Base-by-base conservation (phyloP, 2,797 vertebrate species). In the Pseudochromis fuscus region DNA sequence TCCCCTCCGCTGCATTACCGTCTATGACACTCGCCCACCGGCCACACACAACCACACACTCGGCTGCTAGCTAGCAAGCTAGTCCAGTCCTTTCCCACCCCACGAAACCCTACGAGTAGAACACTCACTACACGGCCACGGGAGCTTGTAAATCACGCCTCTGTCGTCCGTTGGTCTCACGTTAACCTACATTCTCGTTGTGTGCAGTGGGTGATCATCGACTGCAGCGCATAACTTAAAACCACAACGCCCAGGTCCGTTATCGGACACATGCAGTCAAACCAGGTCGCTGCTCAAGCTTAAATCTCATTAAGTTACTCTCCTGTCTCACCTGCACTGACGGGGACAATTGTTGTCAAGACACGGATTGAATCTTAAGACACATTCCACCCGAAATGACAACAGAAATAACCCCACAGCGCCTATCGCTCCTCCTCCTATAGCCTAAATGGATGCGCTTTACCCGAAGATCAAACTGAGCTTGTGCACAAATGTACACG, bases 231-330 rank as follows among this genome's bases (percentile, higher is more conserved):
- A 31, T 33, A 77, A 72, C 80, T 81, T 73, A 51, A 68, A 67
- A 42, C 55, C 57, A 25, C 35, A 64, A 55, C 79, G 67, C 82
- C 69, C 49, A 51, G 59, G 31, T 86, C 87, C 75, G 68, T 81
- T 80, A 81, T 88, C 77, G 82, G 89, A 82, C 84, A 69, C 6
- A n/a, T n/a, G 46, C 67, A 67, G 55, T 11, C 50, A 28, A 62
- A 37, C 24, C 73, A 3, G 42, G 61, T 74, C 63, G 40, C 31
- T 12, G 58, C 27, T 35, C 4, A 30, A 21, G 51, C 18, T n/a
- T 52, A 25, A 45, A 56, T 50, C 48, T 24, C 23, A 28, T 71
- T 60, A 65, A 53, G 7, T 21, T 3, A 1, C 5, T 55, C 11
- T 5, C 18, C 21, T 3, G 10, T 37, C 44, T 67, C 38, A 62